Base-by-base conservation (phyloP, 2,113 vertebrate genomes). In the Odontophorus gujanensis region DNA sequence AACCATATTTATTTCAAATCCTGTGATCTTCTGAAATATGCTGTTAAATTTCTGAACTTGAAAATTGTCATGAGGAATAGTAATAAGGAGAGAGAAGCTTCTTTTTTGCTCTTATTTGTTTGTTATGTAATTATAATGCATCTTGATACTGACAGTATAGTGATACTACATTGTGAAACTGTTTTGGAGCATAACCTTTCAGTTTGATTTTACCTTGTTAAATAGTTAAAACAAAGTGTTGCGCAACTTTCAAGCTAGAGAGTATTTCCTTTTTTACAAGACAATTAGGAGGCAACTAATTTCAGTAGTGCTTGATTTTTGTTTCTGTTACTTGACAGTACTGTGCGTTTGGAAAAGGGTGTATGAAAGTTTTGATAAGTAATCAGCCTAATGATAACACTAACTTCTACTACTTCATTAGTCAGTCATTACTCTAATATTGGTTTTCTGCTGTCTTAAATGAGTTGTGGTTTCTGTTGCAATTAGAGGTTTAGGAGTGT, bases 381-480 rank as follows among this genome's bases (percentile, higher is more conserved):
- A 28, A 45, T 57, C 21, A 50, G 10, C 59, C 28, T 67, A 51
- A 14, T 63, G 45, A 50, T 13, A 73, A 19, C 17, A n/a, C 0
- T 71, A 63, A n/a, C 0, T 71, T 67, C 38, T 63, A 47, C n/a
- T 42, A 4, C 14, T 81, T 79, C 10, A 19, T 85, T 42, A 45
- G 42, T 91, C 32, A 13, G 6, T 50, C 28, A 50, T n/a, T 89
- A 5, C 42, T 48, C 72, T 0, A 0, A 18, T 82, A n/a, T 66
- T 28, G 8, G 3, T 36, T 87, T 86, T 84, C 1, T 3, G 0
- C 47, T 74, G 0, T 28, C 12, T 7, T 72, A 22, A 17, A 1
- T 68, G 28, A 9, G 4, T 81, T 72, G 22, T 59, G 55, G 20
- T 75, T 87, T 19, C 47, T 50, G 11, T 71, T 8, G 32, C 42